Conservation (phyloP, 2,113 vertebrate species). For the Urocynchramus pylzowi region DNA sequence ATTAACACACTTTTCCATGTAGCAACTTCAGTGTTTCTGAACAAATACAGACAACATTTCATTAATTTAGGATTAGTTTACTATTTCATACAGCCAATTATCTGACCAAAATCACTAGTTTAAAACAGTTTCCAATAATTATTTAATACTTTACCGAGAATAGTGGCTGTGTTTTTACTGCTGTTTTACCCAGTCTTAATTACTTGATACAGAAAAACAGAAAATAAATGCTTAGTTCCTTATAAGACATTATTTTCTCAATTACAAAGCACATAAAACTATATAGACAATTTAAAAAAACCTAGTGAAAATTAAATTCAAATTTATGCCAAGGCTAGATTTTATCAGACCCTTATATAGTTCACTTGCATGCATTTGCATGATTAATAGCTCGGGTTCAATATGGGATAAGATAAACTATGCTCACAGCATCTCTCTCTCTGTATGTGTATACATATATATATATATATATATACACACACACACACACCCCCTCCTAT, state of each 20-base stretch:
- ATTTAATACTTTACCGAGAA: background rate
- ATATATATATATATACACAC: rapidly evolving
- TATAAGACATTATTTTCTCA: background rate
- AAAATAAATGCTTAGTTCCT: background rate
- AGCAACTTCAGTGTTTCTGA: background rate
- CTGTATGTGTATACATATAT: background rate
- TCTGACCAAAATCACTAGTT: background rate
- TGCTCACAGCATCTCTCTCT: background rate
- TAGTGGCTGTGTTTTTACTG: background rate
- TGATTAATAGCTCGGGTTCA: background rate
- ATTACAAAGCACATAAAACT: background rate
- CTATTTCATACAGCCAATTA: background rate
- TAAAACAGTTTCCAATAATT: background rate
- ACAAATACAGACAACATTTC: background rate
- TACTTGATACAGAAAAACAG: background rate
- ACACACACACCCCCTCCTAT: rapidly evolving
- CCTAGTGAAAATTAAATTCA: background rate
- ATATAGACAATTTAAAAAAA: background rate
- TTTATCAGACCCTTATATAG: background rate
- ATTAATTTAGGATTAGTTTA: background rate
- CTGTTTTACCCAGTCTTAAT: background rate
- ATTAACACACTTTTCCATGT: background rate
- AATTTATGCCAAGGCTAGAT: background rate
- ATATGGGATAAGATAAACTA: background rate
- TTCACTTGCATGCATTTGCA: background rate